Conservation (phyloP, 1,140 invertebrate genomes). For the Tribolium castaneum region DNA sequence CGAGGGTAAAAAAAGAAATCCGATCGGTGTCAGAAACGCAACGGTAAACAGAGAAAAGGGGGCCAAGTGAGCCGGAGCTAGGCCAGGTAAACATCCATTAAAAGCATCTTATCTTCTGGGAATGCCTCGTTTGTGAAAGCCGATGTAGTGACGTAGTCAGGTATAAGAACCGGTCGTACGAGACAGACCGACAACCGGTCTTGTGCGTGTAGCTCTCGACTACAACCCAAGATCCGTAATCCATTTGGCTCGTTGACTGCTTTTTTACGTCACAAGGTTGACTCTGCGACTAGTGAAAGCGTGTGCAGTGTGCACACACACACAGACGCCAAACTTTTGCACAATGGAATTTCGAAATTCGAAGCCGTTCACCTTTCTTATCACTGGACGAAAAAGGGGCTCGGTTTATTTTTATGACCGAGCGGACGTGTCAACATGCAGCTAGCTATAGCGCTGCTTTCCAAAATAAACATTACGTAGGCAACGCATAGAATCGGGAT, state of each 20-base stretch:
- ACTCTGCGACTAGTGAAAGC: constrained; percentile 30
- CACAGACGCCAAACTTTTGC: constrained; percentile 9
- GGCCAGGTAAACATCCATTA: constrained; percentile 43
- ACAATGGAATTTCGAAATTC: constrained; percentile 24
- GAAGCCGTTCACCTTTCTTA: constrained; percentile 19
- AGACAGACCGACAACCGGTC: constrained; percentile 45
- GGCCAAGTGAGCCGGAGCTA: constrained; percentile 47
- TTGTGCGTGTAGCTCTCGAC: constrained; percentile 14
- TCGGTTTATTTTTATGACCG: constrained; percentile 11
- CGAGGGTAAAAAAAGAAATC: constrained; percentile 18
- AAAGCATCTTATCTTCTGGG: constrained; percentile 32
- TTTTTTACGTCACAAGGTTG: constrained; percentile 49
- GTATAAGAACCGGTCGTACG: constrained; percentile 47
- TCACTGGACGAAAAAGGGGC: not conserved
- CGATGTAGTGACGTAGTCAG: constrained; percentile 41
- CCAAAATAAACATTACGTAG: constrained; percentile 34
- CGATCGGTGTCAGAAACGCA: constrained; percentile 45
- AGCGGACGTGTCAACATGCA: constrained; percentile 10
- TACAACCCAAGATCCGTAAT: constrained; percentile 11
- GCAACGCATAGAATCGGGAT: not conserved
- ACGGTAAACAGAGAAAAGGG: constrained; percentile 53
- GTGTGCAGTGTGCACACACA: not conserved
- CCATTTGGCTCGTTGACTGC: constrained; percentile 32
- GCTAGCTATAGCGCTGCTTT: not conserved
- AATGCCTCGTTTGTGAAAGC: constrained; percentile 47